These are phyloP conservation scores for Augochlora pura DNA, from an alignment of 1,140 invertebrate genomes.

Conservation along the genomic window DNA sequence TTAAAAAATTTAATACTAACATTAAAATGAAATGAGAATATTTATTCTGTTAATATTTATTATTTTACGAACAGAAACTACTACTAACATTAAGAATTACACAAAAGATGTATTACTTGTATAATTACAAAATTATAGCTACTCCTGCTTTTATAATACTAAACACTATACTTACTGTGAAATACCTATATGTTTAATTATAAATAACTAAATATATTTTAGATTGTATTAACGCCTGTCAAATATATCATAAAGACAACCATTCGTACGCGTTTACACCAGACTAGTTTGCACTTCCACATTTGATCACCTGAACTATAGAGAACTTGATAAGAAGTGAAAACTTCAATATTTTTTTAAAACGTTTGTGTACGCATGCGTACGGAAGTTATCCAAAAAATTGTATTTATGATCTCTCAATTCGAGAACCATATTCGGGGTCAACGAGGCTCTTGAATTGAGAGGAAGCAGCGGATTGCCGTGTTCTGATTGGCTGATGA, in stretches of 20 bases:
- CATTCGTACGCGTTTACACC: neutral
- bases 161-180: conserved; percentile 2
- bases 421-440: too few relatives aligned
- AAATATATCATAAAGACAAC: neutral
- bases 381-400: too few relatives aligned
- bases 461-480: too few relatives aligned
- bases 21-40: neutral
- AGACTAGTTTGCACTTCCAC: too few relatives aligned
- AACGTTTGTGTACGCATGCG: too few relatives aligned
- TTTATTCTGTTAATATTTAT: neutral
- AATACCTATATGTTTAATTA: conserved; percentile 1
- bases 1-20: neutral
- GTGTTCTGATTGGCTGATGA: too few relatives aligned
- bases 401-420: too few relatives aligned
- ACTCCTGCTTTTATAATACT: neutral
- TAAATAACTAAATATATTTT: neutral
- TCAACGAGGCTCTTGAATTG: too few relatives aligned
- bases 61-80: neutral
- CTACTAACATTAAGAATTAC: neutral
- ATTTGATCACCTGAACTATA: neutral
- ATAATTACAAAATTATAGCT: neutral
- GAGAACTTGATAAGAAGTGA: too few relatives aligned
- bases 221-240: neutral
- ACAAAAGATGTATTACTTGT: neutral
- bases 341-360: too few relatives aligned